phyloP scores from a whole-genome alignment of 2,797 vertebrate genomes.

The Selene dorsalis region DNA sequence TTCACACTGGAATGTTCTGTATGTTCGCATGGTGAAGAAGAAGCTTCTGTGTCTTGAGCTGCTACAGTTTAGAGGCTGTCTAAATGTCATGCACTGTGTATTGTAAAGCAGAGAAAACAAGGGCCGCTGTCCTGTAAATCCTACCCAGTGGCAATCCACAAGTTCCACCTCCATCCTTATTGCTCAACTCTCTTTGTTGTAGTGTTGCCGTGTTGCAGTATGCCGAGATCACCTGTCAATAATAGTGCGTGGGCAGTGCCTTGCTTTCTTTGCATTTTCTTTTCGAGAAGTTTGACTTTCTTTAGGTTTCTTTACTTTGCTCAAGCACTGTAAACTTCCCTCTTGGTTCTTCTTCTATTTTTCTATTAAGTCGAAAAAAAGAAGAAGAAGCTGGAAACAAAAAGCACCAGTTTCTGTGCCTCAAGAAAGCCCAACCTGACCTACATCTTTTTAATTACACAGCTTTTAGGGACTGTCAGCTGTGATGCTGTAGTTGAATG shows the following conservation, averaged over 20 bases:
- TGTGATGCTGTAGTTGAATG: not conserved
- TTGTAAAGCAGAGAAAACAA: slow-evolving; percentile 18
- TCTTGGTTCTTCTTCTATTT: not conserved
- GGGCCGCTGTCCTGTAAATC: slow-evolving; percentile 10
- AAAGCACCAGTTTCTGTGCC: not conserved
- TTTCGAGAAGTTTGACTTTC: slow-evolving; percentile 2
- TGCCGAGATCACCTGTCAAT: slow-evolving; percentile 31
- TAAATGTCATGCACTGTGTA: slow-evolving; percentile 28
- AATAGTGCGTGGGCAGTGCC: slow-evolving; percentile 4
- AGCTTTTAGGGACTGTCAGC: not conserved
- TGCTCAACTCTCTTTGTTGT: not conserved
- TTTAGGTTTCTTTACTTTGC: slow-evolving; percentile 1
- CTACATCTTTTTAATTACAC: not conserved
- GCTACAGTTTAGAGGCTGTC: slow-evolving; percentile 20
- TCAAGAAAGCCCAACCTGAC: not conserved
- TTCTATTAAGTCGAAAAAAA: not conserved
- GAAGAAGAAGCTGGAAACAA: not conserved
- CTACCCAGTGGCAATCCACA: not conserved
- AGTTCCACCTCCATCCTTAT: slow-evolving; percentile 12
- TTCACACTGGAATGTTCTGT: slow-evolving; percentile 24
- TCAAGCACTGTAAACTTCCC: not conserved
- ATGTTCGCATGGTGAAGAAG: slow-evolving; percentile 22
- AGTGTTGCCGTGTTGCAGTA: slow-evolving; percentile 2
- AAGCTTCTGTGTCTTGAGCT: slow-evolving; percentile 3
- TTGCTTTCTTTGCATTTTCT: slow-evolving; percentile 1